Percentiles rank a stretch among this genome's conserved stretches.
Evolutionary conservation across 2,888 invertebrate genomes (phyloP).

Genomic region (Euclidia mi): DNA sequence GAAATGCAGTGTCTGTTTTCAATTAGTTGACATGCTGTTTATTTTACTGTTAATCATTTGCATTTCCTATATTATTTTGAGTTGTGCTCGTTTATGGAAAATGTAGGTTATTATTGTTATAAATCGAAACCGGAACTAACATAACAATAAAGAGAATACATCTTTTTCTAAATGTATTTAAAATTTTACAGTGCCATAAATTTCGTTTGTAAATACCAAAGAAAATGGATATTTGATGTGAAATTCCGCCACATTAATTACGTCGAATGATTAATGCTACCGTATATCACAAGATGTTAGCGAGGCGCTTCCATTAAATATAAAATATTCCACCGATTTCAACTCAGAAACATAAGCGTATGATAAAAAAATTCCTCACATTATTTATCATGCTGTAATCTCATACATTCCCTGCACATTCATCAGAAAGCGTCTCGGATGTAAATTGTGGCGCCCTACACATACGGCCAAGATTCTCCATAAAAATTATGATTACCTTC

Average conservation of each 20-base stretch:
- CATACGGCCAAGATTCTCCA: constrained; percentile 60
- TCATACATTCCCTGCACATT: constrained; percentile 55
- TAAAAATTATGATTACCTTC: constrained; percentile 84
- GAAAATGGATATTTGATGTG: background rate
- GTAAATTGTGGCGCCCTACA: constrained; percentile 60
- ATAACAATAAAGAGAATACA: background rate
- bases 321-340: constrained; percentile 55
- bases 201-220: constrained; percentile 1
- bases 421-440: constrained; percentile 56
- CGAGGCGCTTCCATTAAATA: constrained; percentile 40
- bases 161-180: background rate
- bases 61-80: background rate
- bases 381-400: constrained; percentile 63
- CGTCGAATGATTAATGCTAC: constrained; percentile 33
- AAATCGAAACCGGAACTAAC: background rate
- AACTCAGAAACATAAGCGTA: constrained; percentile 47
- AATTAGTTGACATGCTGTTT: constrained; percentile 6
- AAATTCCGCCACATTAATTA: constrained; percentile 33
- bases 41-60: background rate
- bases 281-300: constrained; percentile 48
- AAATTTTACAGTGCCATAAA: background rate
- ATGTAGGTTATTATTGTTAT: background rate
- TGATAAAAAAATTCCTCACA: constrained; percentile 52
- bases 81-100: background rate
- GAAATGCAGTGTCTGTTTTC: constrained; percentile 1